Percentiles rank a stretch among this genome's conserved stretches.
These are phyloP conservation scores for Eugnorisma glareosa DNA, from an alignment of 2,888 invertebrate species.

Conservation along the genomic window DNA sequence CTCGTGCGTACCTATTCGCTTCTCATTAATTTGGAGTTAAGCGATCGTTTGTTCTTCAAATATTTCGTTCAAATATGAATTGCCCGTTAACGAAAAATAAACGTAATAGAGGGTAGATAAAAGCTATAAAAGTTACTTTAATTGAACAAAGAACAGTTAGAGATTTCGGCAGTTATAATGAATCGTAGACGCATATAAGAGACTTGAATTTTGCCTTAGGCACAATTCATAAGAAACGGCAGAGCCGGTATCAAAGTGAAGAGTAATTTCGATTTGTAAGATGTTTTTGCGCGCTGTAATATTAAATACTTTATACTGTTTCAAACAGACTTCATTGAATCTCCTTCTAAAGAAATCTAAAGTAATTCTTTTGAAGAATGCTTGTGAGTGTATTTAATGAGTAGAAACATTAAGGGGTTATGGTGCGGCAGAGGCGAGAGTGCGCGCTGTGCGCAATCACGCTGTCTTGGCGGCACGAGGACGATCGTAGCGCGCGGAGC, in stretches of 20 bases:
- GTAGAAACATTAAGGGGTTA: slow-evolving; percentile 47
- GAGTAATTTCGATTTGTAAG: slow-evolving; percentile 20
- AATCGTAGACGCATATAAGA: slow-evolving; percentile 75
- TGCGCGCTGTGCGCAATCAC: slow-evolving; percentile 55
- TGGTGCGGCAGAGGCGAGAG: slow-evolving; percentile 19
- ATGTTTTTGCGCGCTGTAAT: slow-evolving; percentile 22
- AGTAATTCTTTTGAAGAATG: slow-evolving; percentile 7
- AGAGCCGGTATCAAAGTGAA: slow-evolving; percentile 11
- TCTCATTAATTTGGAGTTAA: slow-evolving; percentile 57
- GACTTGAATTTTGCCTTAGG: slow-evolving; percentile 66
- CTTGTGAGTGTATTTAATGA: slow-evolving; percentile 33
- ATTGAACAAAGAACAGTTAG: slow-evolving; percentile 73
- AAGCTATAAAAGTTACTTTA: slow-evolving; percentile 70
- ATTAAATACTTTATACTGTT: slow-evolving; percentile 18
- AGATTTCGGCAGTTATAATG: slow-evolving; percentile 73
- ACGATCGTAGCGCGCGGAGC: slow-evolving; percentile 53
- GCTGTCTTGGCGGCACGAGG: slow-evolving; percentile 52
- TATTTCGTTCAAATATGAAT: slow-evolving; percentile 51
- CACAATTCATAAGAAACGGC: slow-evolving; percentile 42
- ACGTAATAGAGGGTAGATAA: slow-evolving; percentile 53
- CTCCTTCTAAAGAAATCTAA: neutral
- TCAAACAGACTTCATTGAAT: slow-evolving; percentile 23
- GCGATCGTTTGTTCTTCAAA: slow-evolving; percentile 52
- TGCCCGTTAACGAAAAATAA: slow-evolving; percentile 50
- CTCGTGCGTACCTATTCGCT: slow-evolving; percentile 21